Percentiles rank a stretch among this genome's conserved stretches.
phyloP scores from a whole-genome alignment of 2,888 invertebrate genomes.

The Heliconius erato region DNA sequence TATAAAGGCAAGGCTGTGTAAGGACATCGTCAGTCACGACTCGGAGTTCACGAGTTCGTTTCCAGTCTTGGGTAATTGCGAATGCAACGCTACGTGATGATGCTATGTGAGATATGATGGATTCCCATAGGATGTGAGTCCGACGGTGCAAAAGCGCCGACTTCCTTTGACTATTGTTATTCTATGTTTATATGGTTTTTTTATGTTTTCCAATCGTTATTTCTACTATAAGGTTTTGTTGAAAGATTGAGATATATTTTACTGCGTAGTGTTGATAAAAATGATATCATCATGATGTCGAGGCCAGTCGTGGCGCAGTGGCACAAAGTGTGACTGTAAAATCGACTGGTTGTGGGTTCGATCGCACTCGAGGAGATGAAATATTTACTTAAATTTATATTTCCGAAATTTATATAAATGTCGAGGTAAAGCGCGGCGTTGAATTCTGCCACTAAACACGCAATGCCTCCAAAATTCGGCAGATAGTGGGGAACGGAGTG shows the following conservation, averaged over 20 bases:
- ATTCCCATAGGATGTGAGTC: constrained; percentile 57
- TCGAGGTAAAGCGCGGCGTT: no score
- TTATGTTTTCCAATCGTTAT: constrained; percentile 51
- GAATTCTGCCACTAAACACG: no score
- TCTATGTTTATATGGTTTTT: constrained; percentile 32
- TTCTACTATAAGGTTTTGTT: constrained; percentile 20
- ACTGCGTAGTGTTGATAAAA: not conserved
- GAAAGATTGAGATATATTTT: not conserved
- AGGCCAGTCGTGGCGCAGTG: no score
- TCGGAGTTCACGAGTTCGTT: constrained; percentile 60
- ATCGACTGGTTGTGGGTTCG: no score
- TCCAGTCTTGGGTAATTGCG: constrained; percentile 60
- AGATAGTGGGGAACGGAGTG: no score
- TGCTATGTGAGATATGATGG: constrained; percentile 57
- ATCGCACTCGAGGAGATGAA: no score
- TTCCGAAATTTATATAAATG: no score
- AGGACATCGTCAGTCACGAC: constrained; percentile 64
- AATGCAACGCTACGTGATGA: constrained; percentile 63
- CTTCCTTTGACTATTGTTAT: constrained; percentile 71
- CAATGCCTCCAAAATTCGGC: no score
- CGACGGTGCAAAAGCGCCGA: constrained; percentile 70
- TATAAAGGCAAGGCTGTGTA: constrained; percentile 66
- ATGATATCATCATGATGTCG: not conserved
- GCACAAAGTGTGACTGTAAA: no score
- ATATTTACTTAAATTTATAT: no score